phyloP scores from a whole-genome alignment of 2,113 vertebrate species.

The Cynocephalus volans region DNA sequence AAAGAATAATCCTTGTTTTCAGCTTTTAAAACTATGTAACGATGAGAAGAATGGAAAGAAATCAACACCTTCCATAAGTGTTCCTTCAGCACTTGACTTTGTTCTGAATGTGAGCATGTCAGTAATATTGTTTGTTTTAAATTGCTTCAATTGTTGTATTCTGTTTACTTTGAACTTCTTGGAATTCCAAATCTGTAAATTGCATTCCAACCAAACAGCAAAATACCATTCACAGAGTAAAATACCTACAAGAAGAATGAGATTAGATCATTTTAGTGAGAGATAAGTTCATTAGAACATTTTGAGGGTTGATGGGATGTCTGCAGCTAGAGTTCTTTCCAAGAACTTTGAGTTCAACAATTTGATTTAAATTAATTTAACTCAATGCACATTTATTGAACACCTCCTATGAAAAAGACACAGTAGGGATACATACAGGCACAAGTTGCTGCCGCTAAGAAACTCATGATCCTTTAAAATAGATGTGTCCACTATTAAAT shows the following conservation, averaged over 20 bases:
- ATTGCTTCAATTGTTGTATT: slow-evolving; percentile 70
- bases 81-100: slow-evolving; percentile 75
- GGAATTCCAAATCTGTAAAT: slow-evolving; percentile 76
- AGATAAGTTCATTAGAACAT: slow-evolving; percentile 65
- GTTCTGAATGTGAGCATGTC: slow-evolving; percentile 58
- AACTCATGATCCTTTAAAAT: not conserved
- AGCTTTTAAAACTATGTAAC: slow-evolving; percentile 58
- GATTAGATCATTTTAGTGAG: slow-evolving; percentile 67
- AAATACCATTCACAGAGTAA: not conserved
- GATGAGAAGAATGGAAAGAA: slow-evolving; percentile 44
- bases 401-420: not conserved
- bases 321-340: slow-evolving; percentile 30
- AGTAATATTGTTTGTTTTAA: slow-evolving; percentile 78
- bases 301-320: slow-evolving; percentile 55
- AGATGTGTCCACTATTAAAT: not conserved
- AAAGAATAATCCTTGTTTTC: slow-evolving; percentile 65
- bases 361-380: slow-evolving; percentile 55
- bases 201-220: slow-evolving; percentile 59
- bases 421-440: not conserved
- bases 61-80: slow-evolving; percentile 65
- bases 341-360: slow-evolving; percentile 38
- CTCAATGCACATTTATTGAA: not conserved
- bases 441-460: not conserved
- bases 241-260: slow-evolving; percentile 27
- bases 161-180: slow-evolving; percentile 77